A percentile compares a stretch with the other conserved stretches of the same genome.
phyloP scores from a whole-genome alignment of 2,888 invertebrate species.

The Spodoptera exigua region DNA sequence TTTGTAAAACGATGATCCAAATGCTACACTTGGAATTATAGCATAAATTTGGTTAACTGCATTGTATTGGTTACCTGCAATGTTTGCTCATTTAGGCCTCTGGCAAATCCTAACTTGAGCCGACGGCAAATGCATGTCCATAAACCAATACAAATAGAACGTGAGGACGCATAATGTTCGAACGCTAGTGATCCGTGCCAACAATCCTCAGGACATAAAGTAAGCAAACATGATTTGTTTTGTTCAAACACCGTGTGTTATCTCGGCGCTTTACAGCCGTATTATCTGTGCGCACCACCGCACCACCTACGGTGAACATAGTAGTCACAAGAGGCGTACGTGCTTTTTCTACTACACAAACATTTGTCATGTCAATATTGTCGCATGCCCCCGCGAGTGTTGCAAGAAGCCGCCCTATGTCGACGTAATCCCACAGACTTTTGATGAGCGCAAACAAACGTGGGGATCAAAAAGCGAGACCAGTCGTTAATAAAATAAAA shows the following conservation, averaged over 20 bases:
- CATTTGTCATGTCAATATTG: conserved; percentile 85
- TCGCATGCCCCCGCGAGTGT: conserved; percentile 74
- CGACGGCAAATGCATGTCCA: conserved; percentile 64
- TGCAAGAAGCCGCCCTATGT: conserved; percentile 72
- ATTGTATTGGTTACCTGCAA: conserved; percentile 25
- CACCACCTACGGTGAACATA: conserved; percentile 74
- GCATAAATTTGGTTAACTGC: conserved; percentile 23
- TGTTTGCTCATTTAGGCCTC: conserved; percentile 43
- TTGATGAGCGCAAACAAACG: conserved; percentile 55
- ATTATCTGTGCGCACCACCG: conserved; percentile 74
- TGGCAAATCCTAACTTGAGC: conserved; percentile 44
- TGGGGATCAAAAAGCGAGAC: conserved; percentile 56
- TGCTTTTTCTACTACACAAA: conserved; percentile 81
- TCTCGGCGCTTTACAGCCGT: conserved; percentile 73
- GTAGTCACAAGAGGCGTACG: conserved; percentile 77
- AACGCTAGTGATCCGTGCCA: conserved; percentile 74
- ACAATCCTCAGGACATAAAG: conserved; percentile 78
- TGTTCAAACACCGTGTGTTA: conserved; percentile 81
- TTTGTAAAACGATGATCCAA: conserved; percentile 62
- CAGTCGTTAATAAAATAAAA: conserved; percentile 45
- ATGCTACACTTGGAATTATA: conserved; percentile 43
- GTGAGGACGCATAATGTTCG: conserved; percentile 79
- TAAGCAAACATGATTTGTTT: conserved; percentile 84
- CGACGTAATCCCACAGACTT: conserved; percentile 61
- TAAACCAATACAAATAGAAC: conserved; percentile 79